These are phyloP conservation scores for Andricus curvator DNA, from an alignment of 2,888 invertebrate species.

Conservation along the genomic window DNA sequence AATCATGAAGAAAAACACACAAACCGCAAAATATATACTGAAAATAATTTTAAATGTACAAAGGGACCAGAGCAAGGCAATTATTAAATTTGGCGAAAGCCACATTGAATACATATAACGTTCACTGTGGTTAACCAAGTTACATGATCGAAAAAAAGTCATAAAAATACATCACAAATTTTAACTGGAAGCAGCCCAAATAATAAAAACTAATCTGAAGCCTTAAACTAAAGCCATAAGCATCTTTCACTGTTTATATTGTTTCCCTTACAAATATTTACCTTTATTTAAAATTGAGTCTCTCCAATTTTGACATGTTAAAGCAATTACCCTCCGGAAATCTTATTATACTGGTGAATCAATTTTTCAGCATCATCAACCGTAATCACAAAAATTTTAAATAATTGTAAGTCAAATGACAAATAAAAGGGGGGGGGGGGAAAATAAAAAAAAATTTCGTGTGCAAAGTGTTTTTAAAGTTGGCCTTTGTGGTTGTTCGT, in stretches of 20 bases:
- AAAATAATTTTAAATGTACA: slow-evolving; percentile 21
- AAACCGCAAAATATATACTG: slow-evolving; percentile 11
- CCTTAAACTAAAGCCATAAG: slow-evolving; percentile 10
- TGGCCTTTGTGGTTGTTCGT: too few species aligned
- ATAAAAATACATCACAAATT: slow-evolving; percentile 19
- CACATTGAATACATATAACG: slow-evolving; percentile 24
- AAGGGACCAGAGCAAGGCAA: not conserved
- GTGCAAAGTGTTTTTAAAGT: too few species aligned
- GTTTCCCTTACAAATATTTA: not conserved
- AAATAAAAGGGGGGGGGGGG: too few species aligned
- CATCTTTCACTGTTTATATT: slow-evolving; percentile 24
- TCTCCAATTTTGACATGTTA: not conserved
- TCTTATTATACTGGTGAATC: too few species aligned
- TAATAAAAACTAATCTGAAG: slow-evolving; percentile 5
- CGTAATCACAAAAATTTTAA: too few species aligned
- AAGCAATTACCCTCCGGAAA: too few species aligned
- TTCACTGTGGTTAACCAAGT: slow-evolving; percentile 24
- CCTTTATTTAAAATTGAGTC: not conserved
- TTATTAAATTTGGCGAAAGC: slow-evolving; percentile 1
- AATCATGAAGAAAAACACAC: slow-evolving; percentile 1
- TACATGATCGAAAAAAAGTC: slow-evolving; percentile 18
- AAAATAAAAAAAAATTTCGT: too few species aligned
- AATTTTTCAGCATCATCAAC: too few species aligned
- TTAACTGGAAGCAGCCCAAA: not conserved
- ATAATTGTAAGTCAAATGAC: too few species aligned